Evolutionary conservation across 2,888 invertebrate genomes (phyloP), one percentile per base, ranked within the genome.

Genomic region (Lordiphosa andalusiaca): DNA sequence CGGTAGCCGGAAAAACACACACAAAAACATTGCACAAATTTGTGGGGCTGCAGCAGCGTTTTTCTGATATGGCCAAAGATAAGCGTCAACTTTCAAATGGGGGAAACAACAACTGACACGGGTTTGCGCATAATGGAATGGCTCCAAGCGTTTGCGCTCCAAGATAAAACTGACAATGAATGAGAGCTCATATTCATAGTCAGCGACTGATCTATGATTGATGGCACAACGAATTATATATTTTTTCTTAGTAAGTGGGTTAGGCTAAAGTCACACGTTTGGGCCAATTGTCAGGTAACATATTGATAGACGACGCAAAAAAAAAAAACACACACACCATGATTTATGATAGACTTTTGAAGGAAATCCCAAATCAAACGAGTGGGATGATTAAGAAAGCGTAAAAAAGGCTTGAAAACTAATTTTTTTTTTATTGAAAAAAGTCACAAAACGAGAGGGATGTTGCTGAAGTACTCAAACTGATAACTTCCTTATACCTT

Each of bases 41-140:
- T 4, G 16, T 4, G 16, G 39, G 42, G 48, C 5, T 6, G 16
- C 7, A 16, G 39, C 16, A 23, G 6, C 30, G 30, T 30, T 30
- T 30, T 30, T 30, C 30, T 30, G 30, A 30, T 30, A 30, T 44
- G 36, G 65, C 65, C 47, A 10, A 10, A 65, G 47, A 62, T 65
- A 62, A 62, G 48, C 47, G 12, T 25, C 52, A 60, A 64, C 56
- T 51, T 44, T 47, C 49, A 30, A 9, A 21, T 44, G 33, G 33
- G 35, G 37, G 38, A 16, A 16, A 36, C n/a, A 40, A 64, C 19
- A 65, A 41, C 38, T 35, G 23, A 30, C 35, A 60, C 44, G 46
- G 9, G 21, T 48, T 48, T 54, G 62, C 50, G 55, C 68, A 67
- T 67, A 68, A 67, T 67, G 30, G 60, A 66, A 67, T 67, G 65